Evolutionary conservation across 2,113 vertebrate species (phyloP).

Genomic region (Leuciscus idus): DNA sequence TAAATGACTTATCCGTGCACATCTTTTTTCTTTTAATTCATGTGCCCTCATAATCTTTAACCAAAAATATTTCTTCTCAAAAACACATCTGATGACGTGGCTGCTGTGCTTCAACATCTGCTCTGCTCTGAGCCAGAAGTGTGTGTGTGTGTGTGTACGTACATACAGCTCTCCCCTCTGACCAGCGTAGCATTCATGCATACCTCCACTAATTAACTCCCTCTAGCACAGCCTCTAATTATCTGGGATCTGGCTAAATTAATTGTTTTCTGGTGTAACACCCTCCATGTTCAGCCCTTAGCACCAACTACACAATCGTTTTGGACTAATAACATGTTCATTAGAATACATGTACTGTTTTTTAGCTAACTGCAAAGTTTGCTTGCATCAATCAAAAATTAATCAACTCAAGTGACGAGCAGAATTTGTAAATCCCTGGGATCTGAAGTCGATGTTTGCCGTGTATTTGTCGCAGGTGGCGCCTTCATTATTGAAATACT

Average conservation of each 20-base stretch:
- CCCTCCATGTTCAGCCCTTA: background rate
- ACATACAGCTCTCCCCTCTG: background rate
- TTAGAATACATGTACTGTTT: background rate
- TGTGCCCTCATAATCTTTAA: no score
- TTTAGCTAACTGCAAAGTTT: background rate
- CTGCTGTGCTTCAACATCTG: slow-evolving; percentile 9
- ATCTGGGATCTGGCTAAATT: background rate
- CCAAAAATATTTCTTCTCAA: no score
- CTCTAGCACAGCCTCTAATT: background rate
- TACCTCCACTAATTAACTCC: slow-evolving; percentile 30
- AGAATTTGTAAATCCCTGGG: background rate
- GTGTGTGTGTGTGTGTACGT: background rate
- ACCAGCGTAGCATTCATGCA: background rate
- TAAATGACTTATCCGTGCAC: no score
- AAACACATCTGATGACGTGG: no score
- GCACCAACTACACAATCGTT: background rate
- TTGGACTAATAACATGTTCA: background rate
- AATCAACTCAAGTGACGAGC: slow-evolving; percentile 2
- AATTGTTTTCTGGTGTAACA: slow-evolving; percentile 5
- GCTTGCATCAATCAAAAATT: background rate
- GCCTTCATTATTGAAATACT: slow-evolving; percentile 35
- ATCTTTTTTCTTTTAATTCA: no score
- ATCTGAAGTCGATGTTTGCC: background rate
- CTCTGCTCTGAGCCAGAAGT: background rate
- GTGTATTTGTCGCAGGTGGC: background rate